Evolutionary conservation across 2,113 vertebrate species (phyloP).

Genomic region (Orientallactaga bullata): DNA sequence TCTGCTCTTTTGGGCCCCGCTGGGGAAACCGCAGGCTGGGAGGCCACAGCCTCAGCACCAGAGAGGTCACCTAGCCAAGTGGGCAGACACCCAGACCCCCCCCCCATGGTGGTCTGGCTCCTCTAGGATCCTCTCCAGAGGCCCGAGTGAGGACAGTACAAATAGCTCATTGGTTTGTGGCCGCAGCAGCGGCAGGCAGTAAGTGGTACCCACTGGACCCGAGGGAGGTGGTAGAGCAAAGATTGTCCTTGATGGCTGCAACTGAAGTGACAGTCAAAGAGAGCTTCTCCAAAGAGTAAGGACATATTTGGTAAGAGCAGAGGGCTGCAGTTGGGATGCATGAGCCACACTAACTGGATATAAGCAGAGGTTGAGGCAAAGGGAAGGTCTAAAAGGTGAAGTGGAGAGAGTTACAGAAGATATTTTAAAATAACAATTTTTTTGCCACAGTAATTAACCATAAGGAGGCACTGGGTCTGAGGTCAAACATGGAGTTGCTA

Average conservation of each 20-base stretch:
- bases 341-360: background rate
- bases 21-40: background rate
- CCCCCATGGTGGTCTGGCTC: background rate
- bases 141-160: accelerated
- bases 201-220: too few relatives aligned
- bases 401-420: background rate
- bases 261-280: background rate
- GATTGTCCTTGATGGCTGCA: background rate
- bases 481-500: background rate
- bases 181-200: background rate
- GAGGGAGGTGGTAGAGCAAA: background rate
- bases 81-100: background rate
- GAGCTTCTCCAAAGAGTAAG: background rate
- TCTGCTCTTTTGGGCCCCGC: background rate
- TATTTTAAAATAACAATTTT: background rate
- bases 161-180: background rate
- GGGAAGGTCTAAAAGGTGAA: background rate
- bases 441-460: background rate
- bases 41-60: background rate
- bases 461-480: background rate
- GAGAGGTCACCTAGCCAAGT: background rate
- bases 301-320: background rate
- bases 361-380: background rate
- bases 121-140: background rate
- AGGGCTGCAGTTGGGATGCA: background rate